These are phyloP conservation scores for Drosophila mimetica DNA, from an alignment of 2,888 invertebrate species.

Conservation along the genomic window DNA sequence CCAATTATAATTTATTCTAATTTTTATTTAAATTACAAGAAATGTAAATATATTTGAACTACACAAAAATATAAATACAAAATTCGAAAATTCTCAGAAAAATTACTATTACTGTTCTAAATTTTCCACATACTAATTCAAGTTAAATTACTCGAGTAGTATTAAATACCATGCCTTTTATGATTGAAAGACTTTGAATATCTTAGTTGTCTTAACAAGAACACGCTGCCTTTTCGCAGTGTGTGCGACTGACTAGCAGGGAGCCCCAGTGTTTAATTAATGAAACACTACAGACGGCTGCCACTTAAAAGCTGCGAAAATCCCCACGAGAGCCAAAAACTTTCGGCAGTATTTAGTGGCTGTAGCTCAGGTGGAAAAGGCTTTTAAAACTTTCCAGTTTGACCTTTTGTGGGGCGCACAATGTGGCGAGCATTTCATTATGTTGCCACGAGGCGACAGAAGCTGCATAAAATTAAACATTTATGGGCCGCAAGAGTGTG, in stretches of 20 bases:
- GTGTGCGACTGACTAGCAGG: conserved; percentile 4
- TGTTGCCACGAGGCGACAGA: conserved; percentile 29
- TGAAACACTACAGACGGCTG: conserved; percentile 50
- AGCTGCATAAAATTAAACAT: conserved; percentile 46
- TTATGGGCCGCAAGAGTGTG: conserved; percentile 37
- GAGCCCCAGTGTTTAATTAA: conserved; percentile 61
- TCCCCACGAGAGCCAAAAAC: conserved; percentile 42
- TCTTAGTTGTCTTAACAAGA: background rate
- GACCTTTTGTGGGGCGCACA: conserved; percentile 52
- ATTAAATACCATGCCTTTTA: too few relatives aligned
- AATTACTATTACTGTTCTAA: too few relatives aligned
- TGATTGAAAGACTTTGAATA: too few relatives aligned
- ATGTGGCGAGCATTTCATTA: conserved; percentile 39
- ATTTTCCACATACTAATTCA: too few relatives aligned
- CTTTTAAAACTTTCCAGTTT: conserved; percentile 67
- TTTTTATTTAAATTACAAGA: too few relatives aligned
- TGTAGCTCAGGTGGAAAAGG: conserved; percentile 64
- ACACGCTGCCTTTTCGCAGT: background rate
- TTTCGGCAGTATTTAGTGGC: conserved; percentile 56
- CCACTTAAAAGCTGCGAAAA: conserved; percentile 34
- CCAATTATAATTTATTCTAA: too few relatives aligned
- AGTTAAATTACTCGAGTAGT: too few relatives aligned
- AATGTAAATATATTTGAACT: too few relatives aligned
- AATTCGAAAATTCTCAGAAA: too few relatives aligned
- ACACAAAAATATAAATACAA: too few relatives aligned